Percentiles rank a stretch among this genome's conserved stretches.
These are phyloP conservation scores for Lasioglossum figueresi DNA, from an alignment of 2,888 invertebrate species.

Conservation along the genomic window DNA sequence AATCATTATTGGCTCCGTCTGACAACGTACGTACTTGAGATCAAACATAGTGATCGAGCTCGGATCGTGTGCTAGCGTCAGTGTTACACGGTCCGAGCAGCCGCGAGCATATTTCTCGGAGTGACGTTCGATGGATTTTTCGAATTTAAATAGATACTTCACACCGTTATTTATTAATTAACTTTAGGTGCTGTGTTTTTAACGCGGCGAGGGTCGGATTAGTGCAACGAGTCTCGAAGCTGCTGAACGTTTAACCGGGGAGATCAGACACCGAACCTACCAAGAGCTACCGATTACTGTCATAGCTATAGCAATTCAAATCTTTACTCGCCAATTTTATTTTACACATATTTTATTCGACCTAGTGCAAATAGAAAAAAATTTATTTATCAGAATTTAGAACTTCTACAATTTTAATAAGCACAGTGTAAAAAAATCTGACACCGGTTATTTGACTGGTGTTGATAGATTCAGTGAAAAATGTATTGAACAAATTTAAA, in stretches of 20 bases:
- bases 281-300: not conserved
- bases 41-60: not conserved
- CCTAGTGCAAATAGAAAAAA: not conserved
- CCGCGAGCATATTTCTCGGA: constrained; percentile 5
- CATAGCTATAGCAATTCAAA: not conserved
- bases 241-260: not conserved
- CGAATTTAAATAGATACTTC: not conserved
- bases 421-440: not conserved
- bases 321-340: not conserved
- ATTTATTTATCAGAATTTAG: not conserved
- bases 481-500: not conserved
- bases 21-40: not conserved
- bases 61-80: not conserved
- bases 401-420: not conserved
- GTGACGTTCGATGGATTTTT: constrained; percentile 16
- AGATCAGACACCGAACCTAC: not conserved
- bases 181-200: constrained; percentile 1
- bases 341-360: not conserved
- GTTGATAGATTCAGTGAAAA: not conserved
- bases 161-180: constrained; percentile 11
- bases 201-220: not conserved
- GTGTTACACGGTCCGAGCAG: not conserved
- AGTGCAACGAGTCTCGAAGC: not conserved
- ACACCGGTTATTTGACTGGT: not conserved
- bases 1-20: constrained; percentile 11